Percentiles rank a stretch among this genome's conserved stretches.
phyloP scores from a whole-genome alignment of 1,140 invertebrate species.

The Pseudomyrmex cubaensis region DNA sequence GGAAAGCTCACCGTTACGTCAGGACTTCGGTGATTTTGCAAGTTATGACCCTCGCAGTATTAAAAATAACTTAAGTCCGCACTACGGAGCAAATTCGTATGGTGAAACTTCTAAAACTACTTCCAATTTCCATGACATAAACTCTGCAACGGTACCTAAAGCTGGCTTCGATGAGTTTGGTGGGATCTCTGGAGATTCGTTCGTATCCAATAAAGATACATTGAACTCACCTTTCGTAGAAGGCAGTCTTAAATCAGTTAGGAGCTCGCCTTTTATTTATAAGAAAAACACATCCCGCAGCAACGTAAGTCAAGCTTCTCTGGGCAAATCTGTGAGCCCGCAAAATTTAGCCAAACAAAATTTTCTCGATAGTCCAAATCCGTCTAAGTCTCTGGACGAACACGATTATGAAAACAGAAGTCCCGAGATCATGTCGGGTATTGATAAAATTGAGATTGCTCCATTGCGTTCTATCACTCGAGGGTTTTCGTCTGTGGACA shows the following conservation, averaged over 20 bases:
- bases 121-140: slow-evolving; percentile 77
- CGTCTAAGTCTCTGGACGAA: slow-evolving; percentile 54
- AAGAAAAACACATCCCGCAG: slow-evolving; percentile 73
- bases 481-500: slow-evolving; percentile 75
- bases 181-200: slow-evolving; percentile 78
- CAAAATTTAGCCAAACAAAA: slow-evolving; percentile 67
- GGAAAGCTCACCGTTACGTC: slow-evolving; percentile 81
- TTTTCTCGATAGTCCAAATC: slow-evolving; percentile 72
- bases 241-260: slow-evolving; percentile 80
- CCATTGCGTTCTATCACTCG: slow-evolving; percentile 55
- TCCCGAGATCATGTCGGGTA: slow-evolving; percentile 72
- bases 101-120: slow-evolving; percentile 73
- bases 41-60: slow-evolving; percentile 78
- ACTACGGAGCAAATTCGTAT: slow-evolving; percentile 70
- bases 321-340: slow-evolving; percentile 76
- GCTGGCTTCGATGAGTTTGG: slow-evolving; percentile 84
- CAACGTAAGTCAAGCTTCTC: slow-evolving; percentile 76
- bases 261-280: slow-evolving; percentile 80
- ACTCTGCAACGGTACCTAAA: slow-evolving; percentile 81
- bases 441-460: slow-evolving; percentile 65
- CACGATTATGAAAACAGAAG: slow-evolving; percentile 82
- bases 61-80: slow-evolving; percentile 76
- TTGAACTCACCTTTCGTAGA: slow-evolving; percentile 82
- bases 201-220: slow-evolving; percentile 81
- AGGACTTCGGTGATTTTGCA: slow-evolving; percentile 81